phyloP scores from a whole-genome alignment of 2,888 invertebrate genomes.

The Adelognathus sp. region DNA sequence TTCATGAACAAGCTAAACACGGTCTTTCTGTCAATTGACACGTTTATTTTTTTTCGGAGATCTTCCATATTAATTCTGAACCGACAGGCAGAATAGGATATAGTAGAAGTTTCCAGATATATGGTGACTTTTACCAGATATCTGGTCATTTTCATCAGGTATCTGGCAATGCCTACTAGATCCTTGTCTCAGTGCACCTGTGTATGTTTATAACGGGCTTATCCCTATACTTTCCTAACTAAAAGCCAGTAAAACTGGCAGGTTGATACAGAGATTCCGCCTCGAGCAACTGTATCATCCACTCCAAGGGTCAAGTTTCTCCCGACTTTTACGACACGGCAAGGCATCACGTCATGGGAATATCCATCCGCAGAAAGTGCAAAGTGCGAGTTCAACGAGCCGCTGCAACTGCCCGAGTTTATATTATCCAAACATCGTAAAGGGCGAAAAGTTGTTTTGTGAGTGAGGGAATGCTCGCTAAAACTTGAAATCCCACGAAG shows the following conservation, averaged over 20 bases:
- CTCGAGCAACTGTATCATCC: conserved; percentile 6
- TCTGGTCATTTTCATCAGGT: too few relatives aligned
- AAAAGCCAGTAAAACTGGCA: background rate
- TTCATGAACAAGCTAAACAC: too few relatives aligned
- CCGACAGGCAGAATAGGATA: too few relatives aligned
- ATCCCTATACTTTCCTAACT: too few relatives aligned
- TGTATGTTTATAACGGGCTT: too few relatives aligned
- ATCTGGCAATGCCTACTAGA: too few relatives aligned
- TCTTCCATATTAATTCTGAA: too few relatives aligned
- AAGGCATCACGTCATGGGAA: conserved; percentile 47
- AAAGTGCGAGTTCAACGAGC: background rate
- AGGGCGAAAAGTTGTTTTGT: conserved; percentile 42
- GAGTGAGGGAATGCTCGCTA: background rate
- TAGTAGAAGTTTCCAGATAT: too few relatives aligned
- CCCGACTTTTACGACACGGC: conserved; percentile 17
- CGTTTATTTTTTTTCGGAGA: too few relatives aligned
- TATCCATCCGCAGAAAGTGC: conserved; percentile 27
- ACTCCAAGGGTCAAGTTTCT: conserved; percentile 39
- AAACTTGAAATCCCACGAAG: background rate
- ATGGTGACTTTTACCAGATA: too few relatives aligned
- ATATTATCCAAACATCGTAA: conserved; percentile 48
- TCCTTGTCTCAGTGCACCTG: too few relatives aligned
- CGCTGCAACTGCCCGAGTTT: conserved; percentile 52
- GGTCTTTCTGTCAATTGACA: too few relatives aligned
- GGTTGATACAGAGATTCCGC: conserved; percentile 30